Evolutionary conservation across 2,888 invertebrate genomes (phyloP).

Genomic region (Pollenia angustigena): DNA sequence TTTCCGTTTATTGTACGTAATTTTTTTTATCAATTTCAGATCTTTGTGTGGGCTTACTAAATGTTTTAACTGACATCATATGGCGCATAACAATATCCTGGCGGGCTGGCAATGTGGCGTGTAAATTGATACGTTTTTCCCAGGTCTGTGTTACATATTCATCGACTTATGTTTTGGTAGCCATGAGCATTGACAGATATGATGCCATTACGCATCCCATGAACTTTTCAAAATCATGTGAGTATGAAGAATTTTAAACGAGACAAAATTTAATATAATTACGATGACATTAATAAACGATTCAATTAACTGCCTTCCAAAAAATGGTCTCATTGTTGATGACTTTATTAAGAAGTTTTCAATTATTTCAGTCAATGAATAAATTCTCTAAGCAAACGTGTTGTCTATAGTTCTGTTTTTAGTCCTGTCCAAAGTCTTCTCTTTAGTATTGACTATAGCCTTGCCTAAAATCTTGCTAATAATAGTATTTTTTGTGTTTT

Average conservation of each 20-base stretch:
- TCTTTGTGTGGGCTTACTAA: slow-evolving; percentile 93
- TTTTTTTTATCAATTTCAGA: slow-evolving; percentile 85
- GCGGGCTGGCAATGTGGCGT: slow-evolving; percentile 94
- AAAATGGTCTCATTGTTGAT: too few relatives aligned
- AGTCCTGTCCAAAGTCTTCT: too few relatives aligned
- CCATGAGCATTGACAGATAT: slow-evolving; percentile 95
- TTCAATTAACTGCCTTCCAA: too few relatives aligned
- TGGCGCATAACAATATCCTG: slow-evolving; percentile 95
- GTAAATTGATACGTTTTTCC: slow-evolving; percentile 93
- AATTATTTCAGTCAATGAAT: too few relatives aligned
- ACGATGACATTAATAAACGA: too few relatives aligned
- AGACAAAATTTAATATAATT: background rate
- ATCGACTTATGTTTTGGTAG: slow-evolving; percentile 96
- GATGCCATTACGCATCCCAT: slow-evolving; percentile 97
- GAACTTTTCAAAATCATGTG: slow-evolving; percentile 97
- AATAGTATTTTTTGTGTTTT: too few relatives aligned
- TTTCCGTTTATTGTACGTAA: background rate
- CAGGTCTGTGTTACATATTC: slow-evolving; percentile 96
- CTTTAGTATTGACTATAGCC: too few relatives aligned
- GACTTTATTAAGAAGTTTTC: too few relatives aligned
- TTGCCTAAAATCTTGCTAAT: too few relatives aligned
- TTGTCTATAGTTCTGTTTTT: too few relatives aligned
- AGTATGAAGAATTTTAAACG: slow-evolving; percentile 85
- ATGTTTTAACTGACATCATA: slow-evolving; percentile 94
- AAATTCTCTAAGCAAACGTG: too few relatives aligned